These are phyloP conservation scores for Platysternon megacephalum DNA, from an alignment of 2,113 vertebrate species.

Conservation along the genomic window DNA sequence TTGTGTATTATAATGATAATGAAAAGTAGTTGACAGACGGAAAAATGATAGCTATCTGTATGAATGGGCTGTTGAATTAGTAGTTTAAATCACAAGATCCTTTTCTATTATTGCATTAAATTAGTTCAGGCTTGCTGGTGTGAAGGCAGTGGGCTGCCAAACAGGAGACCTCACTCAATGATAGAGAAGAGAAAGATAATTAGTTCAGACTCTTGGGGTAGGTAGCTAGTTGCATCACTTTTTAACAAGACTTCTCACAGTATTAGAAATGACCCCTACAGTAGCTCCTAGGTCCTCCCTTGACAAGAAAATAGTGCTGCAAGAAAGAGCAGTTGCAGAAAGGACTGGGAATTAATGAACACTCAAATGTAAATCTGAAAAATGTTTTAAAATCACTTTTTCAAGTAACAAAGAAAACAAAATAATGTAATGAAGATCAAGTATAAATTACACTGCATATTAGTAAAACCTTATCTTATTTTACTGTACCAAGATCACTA, in stretches of 20 bases:
- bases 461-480: background rate
- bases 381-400: background rate
- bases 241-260: background rate
- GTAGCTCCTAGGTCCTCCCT: background rate
- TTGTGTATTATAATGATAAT: constrained; percentile 21
- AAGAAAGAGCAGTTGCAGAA: background rate
- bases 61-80: constrained; percentile 13
- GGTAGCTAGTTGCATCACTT: background rate
- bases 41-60: constrained; percentile 24
- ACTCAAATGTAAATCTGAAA: background rate
- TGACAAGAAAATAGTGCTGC: background rate
- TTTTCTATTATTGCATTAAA: background rate
- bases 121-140: background rate
- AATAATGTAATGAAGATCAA: background rate
- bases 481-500: background rate
- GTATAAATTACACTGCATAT: background rate
- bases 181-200: background rate
- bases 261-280: background rate
- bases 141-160: constrained; percentile 5
- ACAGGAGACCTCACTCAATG: background rate
- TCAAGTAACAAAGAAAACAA: background rate
- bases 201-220: background rate
- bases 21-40: constrained; percentile 53
- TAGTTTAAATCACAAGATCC: background rate
- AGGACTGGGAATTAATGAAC: background rate